These are phyloP conservation scores for Clostera curtula DNA, from an alignment of 2,888 invertebrate genomes.

Conservation along the genomic window DNA sequence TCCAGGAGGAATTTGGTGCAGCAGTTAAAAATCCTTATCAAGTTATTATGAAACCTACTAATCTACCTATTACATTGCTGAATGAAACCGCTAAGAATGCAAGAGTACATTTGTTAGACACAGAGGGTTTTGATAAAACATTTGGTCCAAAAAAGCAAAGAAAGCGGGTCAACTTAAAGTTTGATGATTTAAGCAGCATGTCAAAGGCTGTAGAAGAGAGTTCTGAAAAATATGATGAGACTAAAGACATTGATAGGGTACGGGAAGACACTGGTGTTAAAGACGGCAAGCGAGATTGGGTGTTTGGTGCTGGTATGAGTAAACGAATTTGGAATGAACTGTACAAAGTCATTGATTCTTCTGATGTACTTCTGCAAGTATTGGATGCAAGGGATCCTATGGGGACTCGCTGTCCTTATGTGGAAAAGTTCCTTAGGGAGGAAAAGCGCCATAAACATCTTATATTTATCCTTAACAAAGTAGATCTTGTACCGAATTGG, in stretches of 20 bases:
- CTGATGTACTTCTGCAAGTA: conserved; percentile 97
- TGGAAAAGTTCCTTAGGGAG: conserved; percentile 92
- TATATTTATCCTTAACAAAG: conserved; percentile 97
- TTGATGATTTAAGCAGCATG: conserved; percentile 85
- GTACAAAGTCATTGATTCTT: conserved; percentile 98
- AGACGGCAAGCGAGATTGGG: conserved; percentile 91
- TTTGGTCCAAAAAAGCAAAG: conserved; percentile 96
- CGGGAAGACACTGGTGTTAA: conserved; percentile 87
- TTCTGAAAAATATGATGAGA: conserved; percentile 84
- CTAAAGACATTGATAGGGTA: conserved; percentile 89
- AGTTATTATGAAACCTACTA: conserved; percentile 97
- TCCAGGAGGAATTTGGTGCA: conserved; percentile 95
- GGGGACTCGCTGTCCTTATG: conserved; percentile 95
- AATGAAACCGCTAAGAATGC: conserved; percentile 94
- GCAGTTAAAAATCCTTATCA: conserved; percentile 97
- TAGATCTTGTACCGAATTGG: conserved; percentile 97
- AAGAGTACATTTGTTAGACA: conserved; percentile 95
- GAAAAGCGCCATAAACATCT: conserved; percentile 98
- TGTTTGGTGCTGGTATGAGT: conserved; percentile 96
- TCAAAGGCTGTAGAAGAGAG: conserved; percentile 82
- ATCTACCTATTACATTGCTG: conserved; percentile 93
- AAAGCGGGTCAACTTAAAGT: conserved; percentile 88
- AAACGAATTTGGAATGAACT: conserved; percentile 99
- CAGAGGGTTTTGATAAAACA: conserved; percentile 93
- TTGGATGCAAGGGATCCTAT: conserved; percentile 98